phyloP scores from a whole-genome alignment of 2,888 invertebrate species.

The Muschampia plurimacula region DNA sequence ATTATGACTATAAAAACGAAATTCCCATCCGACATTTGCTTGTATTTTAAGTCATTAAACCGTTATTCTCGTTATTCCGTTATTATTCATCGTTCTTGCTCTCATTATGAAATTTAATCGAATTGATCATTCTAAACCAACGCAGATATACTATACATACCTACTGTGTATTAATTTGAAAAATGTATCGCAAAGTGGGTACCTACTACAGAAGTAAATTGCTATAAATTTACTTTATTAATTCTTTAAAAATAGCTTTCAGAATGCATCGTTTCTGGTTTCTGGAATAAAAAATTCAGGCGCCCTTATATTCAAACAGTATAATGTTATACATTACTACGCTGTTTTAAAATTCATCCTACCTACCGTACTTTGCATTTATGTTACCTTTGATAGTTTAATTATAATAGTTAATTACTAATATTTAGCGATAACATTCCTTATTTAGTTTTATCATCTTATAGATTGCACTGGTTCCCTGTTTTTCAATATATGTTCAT shows the following conservation, averaged over 20 bases:
- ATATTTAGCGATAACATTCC: too few species aligned
- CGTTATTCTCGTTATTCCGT: conserved; percentile 38
- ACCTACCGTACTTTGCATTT: not conserved
- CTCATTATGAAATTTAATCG: conserved; percentile 45
- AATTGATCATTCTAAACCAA: conserved; percentile 47
- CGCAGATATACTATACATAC: conserved; percentile 26
- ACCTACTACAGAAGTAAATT: conserved; percentile 34
- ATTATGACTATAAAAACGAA: not conserved
- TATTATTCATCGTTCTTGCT: conserved; percentile 44
- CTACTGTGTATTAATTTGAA: conserved; percentile 47
- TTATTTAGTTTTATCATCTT: not conserved
- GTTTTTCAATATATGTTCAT: conserved; percentile 7
- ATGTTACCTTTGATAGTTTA: not conserved
- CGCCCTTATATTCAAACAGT: not conserved
- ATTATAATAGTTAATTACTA: too few species aligned
- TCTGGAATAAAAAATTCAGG: conserved; percentile 47
- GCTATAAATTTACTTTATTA: conserved; percentile 51
- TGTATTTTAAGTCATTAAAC: conserved; percentile 24
- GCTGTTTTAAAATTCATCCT: not conserved
- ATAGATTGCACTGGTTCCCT: not conserved
- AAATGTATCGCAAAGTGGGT: too few species aligned
- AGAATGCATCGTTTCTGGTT: conserved; percentile 51
- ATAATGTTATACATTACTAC: not conserved
- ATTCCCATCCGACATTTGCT: not conserved
- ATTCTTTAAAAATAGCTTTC: conserved; percentile 58